Evolutionary conservation across 2,113 vertebrate genomes (phyloP).

Genomic region (Tetrao urogallus): DNA sequence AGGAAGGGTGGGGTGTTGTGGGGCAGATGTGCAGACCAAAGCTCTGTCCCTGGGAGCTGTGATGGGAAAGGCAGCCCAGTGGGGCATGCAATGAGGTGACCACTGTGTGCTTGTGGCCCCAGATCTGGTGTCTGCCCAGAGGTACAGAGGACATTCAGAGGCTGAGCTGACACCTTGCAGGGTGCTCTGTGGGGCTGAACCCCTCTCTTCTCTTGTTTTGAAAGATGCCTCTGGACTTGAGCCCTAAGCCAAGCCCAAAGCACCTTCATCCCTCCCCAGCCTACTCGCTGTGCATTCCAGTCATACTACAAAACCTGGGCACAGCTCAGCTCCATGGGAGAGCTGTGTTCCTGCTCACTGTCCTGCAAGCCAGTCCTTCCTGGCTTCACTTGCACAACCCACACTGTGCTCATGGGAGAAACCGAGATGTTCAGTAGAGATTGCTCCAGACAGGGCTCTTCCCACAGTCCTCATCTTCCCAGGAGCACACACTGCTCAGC

Average conservation of each 20-base stretch:
- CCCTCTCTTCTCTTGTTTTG: neutral
- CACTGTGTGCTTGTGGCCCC: neutral
- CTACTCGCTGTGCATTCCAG: neutral
- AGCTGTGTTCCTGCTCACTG: neutral
- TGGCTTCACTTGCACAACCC: neutral
- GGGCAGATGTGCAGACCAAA: neutral
- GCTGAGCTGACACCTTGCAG: neutral
- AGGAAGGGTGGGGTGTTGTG: neutral
- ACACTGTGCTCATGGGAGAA: neutral
- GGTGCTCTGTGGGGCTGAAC: neutral
- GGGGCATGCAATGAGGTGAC: neutral
- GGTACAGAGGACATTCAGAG: neutral
- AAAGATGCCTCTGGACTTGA: neutral
- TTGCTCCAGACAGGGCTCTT: neutral
- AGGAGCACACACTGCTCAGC: neutral
- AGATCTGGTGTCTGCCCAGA: neutral
- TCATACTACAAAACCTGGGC: neutral
- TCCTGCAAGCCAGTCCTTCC: neutral
- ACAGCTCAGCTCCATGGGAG: neutral
- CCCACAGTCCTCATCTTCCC: neutral
- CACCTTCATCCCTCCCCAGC: neutral
- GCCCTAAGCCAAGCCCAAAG: neutral
- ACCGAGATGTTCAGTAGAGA: neutral
- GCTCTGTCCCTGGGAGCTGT: neutral
- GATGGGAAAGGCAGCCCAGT: neutral